Base-by-base conservation (phyloP, 2,797 vertebrate species). In the Eleutherodactylus coqui region DNA sequence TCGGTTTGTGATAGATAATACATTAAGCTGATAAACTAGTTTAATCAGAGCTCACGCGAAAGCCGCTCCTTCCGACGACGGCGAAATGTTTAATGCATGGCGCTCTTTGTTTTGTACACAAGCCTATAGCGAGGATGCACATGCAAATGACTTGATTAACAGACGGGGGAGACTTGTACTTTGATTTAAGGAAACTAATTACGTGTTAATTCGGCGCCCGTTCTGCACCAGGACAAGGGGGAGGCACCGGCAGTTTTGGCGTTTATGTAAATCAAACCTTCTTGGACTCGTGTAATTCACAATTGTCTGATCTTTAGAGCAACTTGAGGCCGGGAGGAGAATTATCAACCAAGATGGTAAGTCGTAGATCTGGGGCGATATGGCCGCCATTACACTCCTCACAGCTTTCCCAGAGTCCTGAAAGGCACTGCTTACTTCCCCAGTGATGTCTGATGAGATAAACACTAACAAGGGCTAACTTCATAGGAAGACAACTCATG, bases 101-200 rank as follows among this genome's bases (percentile, higher is more conserved):
- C 75, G 75, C 49, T 51, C 51, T 24, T 36, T 76, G 82, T 58
- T 62, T 34, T 75, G 55, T 72, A 75, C 72, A 62, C 77, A 38
- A 60, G 32, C 60, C 21, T 29, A 32, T 45, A 32, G 67, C 55
- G 67, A 79, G 79, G 55, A 62, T n/a, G 34, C 43, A 73, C 85
- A 82, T 76, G 85, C 70, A 82, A 76, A 82, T 86, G 38, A 58
- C 55, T 62, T 49, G 69, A 86, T 86, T 86, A 82, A 76, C 38
- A 47, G 78, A 36, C 69, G 11, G 64, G 27, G 16, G 24, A 76
- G 19, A 58, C 78, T 58, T 29, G 29, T 7, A 10, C 51, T 55
- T 16, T 81, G 84, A 86, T 86, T 80, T 86, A 86, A 43, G 45
- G 70, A 80, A 86, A 82, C 67, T 82, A 75, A 86, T 86, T 86